These are phyloP conservation scores for Panopea generosa DNA, from an alignment of 2,888 invertebrate genomes.

Conservation along the genomic window DNA sequence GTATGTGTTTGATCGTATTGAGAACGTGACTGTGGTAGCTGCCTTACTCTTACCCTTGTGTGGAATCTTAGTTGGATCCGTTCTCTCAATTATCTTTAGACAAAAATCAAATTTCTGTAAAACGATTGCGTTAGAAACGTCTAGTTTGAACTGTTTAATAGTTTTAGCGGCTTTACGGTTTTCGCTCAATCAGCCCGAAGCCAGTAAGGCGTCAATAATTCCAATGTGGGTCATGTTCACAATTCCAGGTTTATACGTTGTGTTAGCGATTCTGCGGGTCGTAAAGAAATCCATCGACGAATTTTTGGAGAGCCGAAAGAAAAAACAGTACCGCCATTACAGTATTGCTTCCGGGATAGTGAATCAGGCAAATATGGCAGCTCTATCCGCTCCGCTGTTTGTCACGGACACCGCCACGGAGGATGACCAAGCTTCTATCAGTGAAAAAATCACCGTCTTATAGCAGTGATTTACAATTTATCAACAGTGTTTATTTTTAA, in stretches of 20 bases:
- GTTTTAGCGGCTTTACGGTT: conserved; percentile 81
- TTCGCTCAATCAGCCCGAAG: conserved; percentile 80
- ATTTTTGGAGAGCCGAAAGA: conserved; percentile 72
- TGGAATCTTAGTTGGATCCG: conserved; percentile 76
- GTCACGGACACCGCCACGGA: conserved; percentile 72
- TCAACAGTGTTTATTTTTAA: too few species aligned
- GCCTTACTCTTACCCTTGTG: conserved; percentile 76
- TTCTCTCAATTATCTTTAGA: conserved; percentile 74
- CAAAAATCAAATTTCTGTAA: conserved; percentile 76
- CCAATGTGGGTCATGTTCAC: conserved; percentile 84
- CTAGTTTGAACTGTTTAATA: conserved; percentile 82
- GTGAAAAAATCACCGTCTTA: conserved; percentile 82
- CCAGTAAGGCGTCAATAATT: conserved; percentile 80
- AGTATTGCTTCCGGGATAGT: conserved; percentile 78
- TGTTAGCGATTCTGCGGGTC: conserved; percentile 72
- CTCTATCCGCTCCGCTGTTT: conserved; percentile 79
- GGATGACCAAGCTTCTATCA: conserved; percentile 75
- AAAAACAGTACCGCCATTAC: conserved; percentile 74
- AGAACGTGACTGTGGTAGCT: conserved; percentile 74
- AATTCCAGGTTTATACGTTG: conserved; percentile 80
- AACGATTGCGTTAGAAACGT: conserved; percentile 82
- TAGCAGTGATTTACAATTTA: too few species aligned
- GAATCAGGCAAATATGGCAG: conserved; percentile 79
- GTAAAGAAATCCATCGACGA: conserved; percentile 67
- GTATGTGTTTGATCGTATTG: conserved; percentile 82